Evolutionary conservation across 2,797 vertebrate genomes (phyloP).

Genomic region (Oryzias dopingdopingensis): DNA sequence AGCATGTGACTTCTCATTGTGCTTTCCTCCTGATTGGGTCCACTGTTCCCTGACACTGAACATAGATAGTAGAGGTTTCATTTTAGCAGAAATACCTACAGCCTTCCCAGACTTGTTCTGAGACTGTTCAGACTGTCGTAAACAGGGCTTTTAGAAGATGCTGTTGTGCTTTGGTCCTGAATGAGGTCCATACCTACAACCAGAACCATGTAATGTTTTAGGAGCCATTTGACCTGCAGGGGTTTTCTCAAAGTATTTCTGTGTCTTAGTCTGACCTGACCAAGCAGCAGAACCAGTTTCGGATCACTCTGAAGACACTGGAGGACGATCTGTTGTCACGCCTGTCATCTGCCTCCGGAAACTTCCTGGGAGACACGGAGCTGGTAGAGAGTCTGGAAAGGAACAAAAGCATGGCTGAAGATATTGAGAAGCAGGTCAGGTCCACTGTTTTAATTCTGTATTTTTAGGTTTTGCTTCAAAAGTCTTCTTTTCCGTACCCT

Average conservation of each 20-base stretch:
- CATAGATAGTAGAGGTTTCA: conserved; percentile 50
- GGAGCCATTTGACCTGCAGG: not conserved
- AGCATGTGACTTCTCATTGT: too few species aligned
- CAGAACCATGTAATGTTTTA: conserved; percentile 11
- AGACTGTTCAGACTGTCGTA: too few species aligned
- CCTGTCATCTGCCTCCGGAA: conserved; percentile 90
- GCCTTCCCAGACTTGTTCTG: not conserved
- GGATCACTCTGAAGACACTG: conserved; percentile 93
- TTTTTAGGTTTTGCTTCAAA: not conserved
- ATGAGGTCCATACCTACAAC: conserved; percentile 24
- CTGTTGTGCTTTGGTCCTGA: conserved; percentile 8
- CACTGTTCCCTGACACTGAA: conserved; percentile 1
- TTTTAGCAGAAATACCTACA: conserved; percentile 50
- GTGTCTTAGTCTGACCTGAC: conserved; percentile 86
- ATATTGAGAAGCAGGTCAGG: conserved; percentile 88
- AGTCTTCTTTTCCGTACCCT: too few species aligned
- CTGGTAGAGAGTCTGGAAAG: conserved; percentile 93
- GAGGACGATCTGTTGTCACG: conserved; percentile 92
- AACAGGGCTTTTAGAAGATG: too few species aligned
- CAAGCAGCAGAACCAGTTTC: conserved; percentile 93
- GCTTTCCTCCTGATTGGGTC: conserved; percentile 40
- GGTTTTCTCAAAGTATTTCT: conserved; percentile 15
- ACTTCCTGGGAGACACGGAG: conserved; percentile 90
- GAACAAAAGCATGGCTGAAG: conserved; percentile 89
- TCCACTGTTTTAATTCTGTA: not conserved